Conservation (phyloP, 2,797 vertebrate genomes). For the Periparus ater region DNA sequence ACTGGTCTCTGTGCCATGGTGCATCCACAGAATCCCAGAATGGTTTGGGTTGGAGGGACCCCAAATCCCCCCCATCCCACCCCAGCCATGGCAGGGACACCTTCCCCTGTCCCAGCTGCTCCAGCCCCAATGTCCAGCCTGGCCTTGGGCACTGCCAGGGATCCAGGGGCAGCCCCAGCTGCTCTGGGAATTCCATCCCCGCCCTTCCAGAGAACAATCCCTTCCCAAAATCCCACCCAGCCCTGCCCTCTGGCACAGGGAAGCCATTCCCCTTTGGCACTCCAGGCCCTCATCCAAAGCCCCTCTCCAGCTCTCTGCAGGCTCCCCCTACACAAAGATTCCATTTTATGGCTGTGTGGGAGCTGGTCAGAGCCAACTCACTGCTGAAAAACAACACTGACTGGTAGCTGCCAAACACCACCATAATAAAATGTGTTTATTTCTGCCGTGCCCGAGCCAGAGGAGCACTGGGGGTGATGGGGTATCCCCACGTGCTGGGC, state of each 20-base stretch:
- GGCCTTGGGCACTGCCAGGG: not conserved
- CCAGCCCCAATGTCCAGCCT: not conserved
- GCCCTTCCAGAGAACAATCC: not conserved
- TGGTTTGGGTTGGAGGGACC: not conserved
- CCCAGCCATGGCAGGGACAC: not conserved
- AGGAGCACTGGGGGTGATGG: not conserved
- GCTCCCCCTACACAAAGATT: not conserved
- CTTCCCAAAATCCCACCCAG: not conserved
- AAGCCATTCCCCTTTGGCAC: not conserved
- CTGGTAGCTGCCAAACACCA: not conserved
- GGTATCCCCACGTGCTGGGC: not conserved
- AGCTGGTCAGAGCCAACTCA: not conserved
- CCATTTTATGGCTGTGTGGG: not conserved
- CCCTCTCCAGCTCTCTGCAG: not conserved
- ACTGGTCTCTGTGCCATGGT: not conserved
- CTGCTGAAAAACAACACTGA: not conserved
- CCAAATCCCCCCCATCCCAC: fast-evolving
- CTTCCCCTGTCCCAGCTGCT: not conserved
- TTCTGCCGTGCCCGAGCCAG: not conserved
- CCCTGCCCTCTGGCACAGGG: not conserved
- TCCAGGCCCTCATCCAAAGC: not conserved
- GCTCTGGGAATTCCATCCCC: not conserved
- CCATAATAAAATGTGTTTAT: not conserved
- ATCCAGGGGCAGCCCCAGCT: not conserved
- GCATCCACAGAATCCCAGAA: fast-evolving